phyloP scores from a whole-genome alignment of 1,140 invertebrate species.

The Calycopis cecrops region DNA sequence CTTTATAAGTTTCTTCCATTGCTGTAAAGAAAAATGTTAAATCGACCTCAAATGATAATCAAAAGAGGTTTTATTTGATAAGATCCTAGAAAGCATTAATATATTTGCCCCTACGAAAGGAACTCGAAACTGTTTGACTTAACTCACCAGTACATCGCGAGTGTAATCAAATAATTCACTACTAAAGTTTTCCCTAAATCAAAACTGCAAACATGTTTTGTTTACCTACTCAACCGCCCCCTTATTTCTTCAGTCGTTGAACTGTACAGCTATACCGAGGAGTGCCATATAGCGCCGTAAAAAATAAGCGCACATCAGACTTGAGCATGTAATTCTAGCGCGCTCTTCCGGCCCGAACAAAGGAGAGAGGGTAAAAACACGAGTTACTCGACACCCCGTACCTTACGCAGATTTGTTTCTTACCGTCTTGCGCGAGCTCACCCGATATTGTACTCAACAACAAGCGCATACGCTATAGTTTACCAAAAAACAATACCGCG shows the following conservation, averaged over 20 bases:
- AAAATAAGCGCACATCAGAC: slow-evolving; percentile 74
- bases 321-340: slow-evolving; percentile 75
- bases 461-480: slow-evolving; percentile 39
- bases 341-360: slow-evolving; percentile 72
- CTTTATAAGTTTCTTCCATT: no score
- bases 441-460: slow-evolving; percentile 46
- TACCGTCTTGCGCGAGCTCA: slow-evolving; percentile 40
- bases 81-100: no score
- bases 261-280: slow-evolving; percentile 67
- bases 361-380: slow-evolving; percentile 73
- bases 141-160: no score
- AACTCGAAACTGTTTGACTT: no score
- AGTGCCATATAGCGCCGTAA: slow-evolving; percentile 70
- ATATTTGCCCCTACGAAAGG: no score
- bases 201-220: slow-evolving; percentile 66
- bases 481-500: slow-evolving; percentile 25
- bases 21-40: no score
- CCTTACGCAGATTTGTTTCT: slow-evolving; percentile 74
- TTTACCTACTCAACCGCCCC: slow-evolving; percentile 62
- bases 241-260: slow-evolving; percentile 68
- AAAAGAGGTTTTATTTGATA: no score
- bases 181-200: slow-evolving; percentile 42
- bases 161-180: not conserved
- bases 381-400: slow-evolving; percentile 73
- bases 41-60: no score